phyloP scores from a whole-genome alignment of 1,140 invertebrate species.

The silkworm (Bombyx mori) region DNA sequence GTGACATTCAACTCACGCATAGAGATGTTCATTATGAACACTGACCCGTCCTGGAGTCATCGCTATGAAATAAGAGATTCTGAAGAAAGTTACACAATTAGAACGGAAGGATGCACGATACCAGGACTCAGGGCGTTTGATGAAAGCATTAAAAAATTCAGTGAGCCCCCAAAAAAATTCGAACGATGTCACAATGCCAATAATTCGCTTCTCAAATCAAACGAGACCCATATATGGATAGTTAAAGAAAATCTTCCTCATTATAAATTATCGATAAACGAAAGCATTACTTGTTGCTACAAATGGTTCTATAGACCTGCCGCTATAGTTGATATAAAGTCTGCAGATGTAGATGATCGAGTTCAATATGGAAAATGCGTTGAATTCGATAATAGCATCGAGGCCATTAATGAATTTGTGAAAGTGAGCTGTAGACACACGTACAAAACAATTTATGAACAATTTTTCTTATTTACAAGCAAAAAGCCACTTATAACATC shows the following conservation, averaged over 20 bases:
- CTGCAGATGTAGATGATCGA: slow-evolving; percentile 51
- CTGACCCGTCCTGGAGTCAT: slow-evolving; percentile 23
- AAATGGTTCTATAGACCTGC: slow-evolving; percentile 72
- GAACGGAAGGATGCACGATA: slow-evolving; percentile 84
- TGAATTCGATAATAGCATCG: slow-evolving; percentile 52
- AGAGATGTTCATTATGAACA: slow-evolving; percentile 34
- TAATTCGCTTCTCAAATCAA: slow-evolving; percentile 73
- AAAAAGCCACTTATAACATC: slow-evolving; percentile 35
- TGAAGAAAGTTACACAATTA: slow-evolving; percentile 71
- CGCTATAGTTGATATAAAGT: slow-evolving; percentile 47
- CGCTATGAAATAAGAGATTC: slow-evolving; percentile 18
- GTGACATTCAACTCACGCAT: slow-evolving; percentile 39
- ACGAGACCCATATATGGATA: slow-evolving; percentile 74
- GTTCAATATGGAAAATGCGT: slow-evolving; percentile 59
- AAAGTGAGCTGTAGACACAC: slow-evolving; percentile 73
- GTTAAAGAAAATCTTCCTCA: slow-evolving; percentile 51
- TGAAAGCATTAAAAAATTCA: slow-evolving; percentile 58
- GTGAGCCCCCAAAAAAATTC: slow-evolving; percentile 49
- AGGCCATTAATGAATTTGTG: slow-evolving; percentile 74
- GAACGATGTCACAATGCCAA: slow-evolving; percentile 45
- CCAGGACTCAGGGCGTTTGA: slow-evolving; percentile 83
- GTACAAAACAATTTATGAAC: slow-evolving; percentile 72
- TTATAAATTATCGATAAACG: slow-evolving; percentile 70
- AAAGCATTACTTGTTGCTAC: slow-evolving; percentile 74
- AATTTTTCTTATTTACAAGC: slow-evolving; percentile 79